A percentile compares a stretch with the other conserved stretches of the same genome.
These are phyloP conservation scores for Triplophysa dalaica DNA, from an alignment of 2,113 vertebrate species.

Conservation along the genomic window DNA sequence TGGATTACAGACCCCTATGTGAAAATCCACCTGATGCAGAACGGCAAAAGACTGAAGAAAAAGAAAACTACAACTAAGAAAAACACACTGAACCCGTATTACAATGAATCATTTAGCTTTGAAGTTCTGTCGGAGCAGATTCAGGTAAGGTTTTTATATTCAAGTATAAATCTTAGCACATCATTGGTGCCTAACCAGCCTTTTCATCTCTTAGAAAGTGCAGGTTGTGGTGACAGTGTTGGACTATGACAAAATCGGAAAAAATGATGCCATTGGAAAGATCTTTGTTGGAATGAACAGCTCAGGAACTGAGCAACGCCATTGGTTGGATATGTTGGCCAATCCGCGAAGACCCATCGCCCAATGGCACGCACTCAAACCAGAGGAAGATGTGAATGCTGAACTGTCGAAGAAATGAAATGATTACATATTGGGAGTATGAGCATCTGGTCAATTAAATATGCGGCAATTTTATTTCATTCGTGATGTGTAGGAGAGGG, in stretches of 20 bases:
- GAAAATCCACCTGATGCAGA: conserved; percentile 98
- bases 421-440: not conserved
- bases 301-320: conserved; percentile 88
- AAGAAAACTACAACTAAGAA: conserved; percentile 99
- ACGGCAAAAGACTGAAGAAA: conserved; percentile 96
- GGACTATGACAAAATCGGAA: conserved; percentile 99
- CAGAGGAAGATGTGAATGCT: conserved; percentile 79
- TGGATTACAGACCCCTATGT: conserved; percentile 87
- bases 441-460: not conserved
- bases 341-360: conserved; percentile 91
- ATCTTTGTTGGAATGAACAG: conserved; percentile 87
- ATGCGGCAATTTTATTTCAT: not conserved
- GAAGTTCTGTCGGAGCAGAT: conserved; percentile 96
- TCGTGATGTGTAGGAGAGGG: not conserved
- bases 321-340: conserved; percentile 84
- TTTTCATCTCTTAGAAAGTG: conserved; percentile 82
- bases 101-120: conserved; percentile 92
- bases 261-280: conserved; percentile 97
- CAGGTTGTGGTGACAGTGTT: conserved; percentile 94
- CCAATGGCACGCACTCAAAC: conserved; percentile 88
- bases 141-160: conserved; percentile 77
- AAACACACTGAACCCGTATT: conserved; percentile 91
- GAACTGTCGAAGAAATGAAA: conserved; percentile 89
- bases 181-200: not conserved
- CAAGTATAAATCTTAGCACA: not conserved